A percentile compares a stretch with the other conserved stretches of the same genome.
phyloP scores from a whole-genome alignment of 2,797 vertebrate species.

The Falco concolor region DNA sequence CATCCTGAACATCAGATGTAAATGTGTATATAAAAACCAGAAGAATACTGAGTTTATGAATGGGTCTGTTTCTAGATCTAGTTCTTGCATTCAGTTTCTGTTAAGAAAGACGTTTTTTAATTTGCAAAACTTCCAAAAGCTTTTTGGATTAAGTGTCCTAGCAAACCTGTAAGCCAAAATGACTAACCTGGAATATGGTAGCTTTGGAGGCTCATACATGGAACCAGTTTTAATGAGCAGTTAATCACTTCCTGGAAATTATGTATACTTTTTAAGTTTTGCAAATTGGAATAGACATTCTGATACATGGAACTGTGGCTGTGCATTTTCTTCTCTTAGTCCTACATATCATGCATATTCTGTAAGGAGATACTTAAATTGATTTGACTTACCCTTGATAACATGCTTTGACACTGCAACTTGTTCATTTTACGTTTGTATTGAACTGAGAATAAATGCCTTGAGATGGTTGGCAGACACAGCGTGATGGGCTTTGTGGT shows the following conservation, averaged over 20 bases:
- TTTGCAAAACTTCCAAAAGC: neutral
- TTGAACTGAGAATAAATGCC: neutral
- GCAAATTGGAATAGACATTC: neutral
- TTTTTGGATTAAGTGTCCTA: neutral
- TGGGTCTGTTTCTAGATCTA: neutral
- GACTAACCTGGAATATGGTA: neutral
- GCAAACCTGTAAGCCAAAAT: neutral
- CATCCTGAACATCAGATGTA: neutral
- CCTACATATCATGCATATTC: neutral
- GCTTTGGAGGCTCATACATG: neutral
- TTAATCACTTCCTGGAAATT: neutral
- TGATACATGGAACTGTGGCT: neutral
- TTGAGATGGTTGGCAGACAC: neutral
- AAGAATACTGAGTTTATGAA: neutral
- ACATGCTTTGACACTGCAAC: neutral
- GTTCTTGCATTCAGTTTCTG: neutral
- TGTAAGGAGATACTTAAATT: neutral
- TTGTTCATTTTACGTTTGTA: neutral
- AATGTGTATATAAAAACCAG: neutral
- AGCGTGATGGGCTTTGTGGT: neutral
- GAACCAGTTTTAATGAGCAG: neutral
- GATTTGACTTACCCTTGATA: neutral
- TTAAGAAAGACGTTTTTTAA: neutral
- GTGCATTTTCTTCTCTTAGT: neutral
- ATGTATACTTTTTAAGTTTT: neutral